Percentiles rank a stretch among this genome's conserved stretches.
These are phyloP conservation scores for Maniola hyperantus DNA, from an alignment of 2,888 invertebrate species.

Conservation along the genomic window DNA sequence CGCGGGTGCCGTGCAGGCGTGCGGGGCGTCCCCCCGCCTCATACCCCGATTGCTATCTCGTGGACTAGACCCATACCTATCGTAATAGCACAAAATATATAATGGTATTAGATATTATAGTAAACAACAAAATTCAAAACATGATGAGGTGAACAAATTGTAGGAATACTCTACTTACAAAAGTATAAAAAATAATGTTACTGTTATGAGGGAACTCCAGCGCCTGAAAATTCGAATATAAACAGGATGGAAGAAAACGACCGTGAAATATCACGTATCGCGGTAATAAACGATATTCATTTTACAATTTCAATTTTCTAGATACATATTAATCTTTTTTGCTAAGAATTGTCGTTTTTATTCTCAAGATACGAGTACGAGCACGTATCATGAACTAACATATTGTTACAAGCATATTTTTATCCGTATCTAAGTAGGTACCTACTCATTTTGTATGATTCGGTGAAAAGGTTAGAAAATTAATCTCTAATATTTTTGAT, in stretches of 20 bases:
- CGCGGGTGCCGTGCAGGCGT: too few species aligned
- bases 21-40: too few species aligned
- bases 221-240: conserved; percentile 39
- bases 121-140: conserved; percentile 33
- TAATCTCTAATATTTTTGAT: too few species aligned
- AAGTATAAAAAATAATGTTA: conserved; percentile 44
- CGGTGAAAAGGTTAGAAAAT: too few species aligned
- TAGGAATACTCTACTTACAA: conserved; percentile 41
- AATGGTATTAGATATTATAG: conserved; percentile 8
- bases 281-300: conserved; percentile 21
- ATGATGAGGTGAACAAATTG: conserved; percentile 40
- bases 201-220: conserved; percentile 39
- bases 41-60: too few species aligned
- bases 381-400: too few species aligned
- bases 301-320: conserved; percentile 18
- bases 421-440: too few species aligned
- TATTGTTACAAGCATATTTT: too few species aligned
- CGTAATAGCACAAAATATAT: background rate
- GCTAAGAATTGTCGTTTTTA: background rate
- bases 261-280: conserved; percentile 34
- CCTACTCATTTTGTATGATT: too few species aligned
- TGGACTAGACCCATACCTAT: too few species aligned
- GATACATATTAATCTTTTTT: conserved; percentile 18
- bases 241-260: conserved; percentile 35
- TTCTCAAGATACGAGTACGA: too few species aligned